Percentiles rank a stretch among this genome's conserved stretches.
Conservation (phyloP, 2,888 invertebrate genomes). For the Endomychus coccineus region DNA sequence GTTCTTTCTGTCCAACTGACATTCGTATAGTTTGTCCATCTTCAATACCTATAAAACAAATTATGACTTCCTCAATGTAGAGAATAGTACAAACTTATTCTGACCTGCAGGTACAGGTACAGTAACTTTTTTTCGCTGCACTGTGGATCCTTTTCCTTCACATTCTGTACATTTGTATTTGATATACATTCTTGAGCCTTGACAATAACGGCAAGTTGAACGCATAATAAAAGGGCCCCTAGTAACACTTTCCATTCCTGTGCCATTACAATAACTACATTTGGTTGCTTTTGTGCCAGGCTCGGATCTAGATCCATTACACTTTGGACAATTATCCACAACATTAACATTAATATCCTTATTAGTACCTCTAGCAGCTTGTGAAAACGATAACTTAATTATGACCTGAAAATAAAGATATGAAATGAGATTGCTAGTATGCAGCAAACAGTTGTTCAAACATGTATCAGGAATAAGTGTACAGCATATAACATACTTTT, state of each 20-base stretch:
- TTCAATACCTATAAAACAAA: slow-evolving; percentile 59
- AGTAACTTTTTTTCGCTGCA: slow-evolving; percentile 80
- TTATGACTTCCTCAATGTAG: neutral
- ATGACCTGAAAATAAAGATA: slow-evolving; percentile 52
- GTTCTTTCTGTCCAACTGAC: slow-evolving; percentile 82
- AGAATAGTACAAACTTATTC: slow-evolving; percentile 3
- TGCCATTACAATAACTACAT: slow-evolving; percentile 92
- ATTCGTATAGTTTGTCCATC: slow-evolving; percentile 96
- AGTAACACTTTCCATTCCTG: slow-evolving; percentile 85
- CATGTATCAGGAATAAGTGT: too few relatives aligned
- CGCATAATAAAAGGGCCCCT: slow-evolving; percentile 94
- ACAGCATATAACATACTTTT: too few relatives aligned
- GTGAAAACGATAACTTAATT: slow-evolving; percentile 83
- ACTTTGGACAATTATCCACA: slow-evolving; percentile 86
- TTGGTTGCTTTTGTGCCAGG: slow-evolving; percentile 83
- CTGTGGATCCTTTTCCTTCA: slow-evolving; percentile 76
- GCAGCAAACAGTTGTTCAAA: too few relatives aligned
- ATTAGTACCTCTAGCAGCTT: slow-evolving; percentile 93
- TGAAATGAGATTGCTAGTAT: too few relatives aligned
- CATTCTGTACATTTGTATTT: slow-evolving; percentile 89
- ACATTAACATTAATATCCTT: slow-evolving; percentile 90
- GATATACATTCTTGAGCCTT: slow-evolving; percentile 77
- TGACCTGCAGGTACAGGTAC: slow-evolving; percentile 86
- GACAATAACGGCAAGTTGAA: slow-evolving; percentile 87
- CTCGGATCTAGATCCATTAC: slow-evolving; percentile 77